Base-by-base conservation (phyloP, 2,888 invertebrate species). In the Emmelina monodactyla region DNA sequence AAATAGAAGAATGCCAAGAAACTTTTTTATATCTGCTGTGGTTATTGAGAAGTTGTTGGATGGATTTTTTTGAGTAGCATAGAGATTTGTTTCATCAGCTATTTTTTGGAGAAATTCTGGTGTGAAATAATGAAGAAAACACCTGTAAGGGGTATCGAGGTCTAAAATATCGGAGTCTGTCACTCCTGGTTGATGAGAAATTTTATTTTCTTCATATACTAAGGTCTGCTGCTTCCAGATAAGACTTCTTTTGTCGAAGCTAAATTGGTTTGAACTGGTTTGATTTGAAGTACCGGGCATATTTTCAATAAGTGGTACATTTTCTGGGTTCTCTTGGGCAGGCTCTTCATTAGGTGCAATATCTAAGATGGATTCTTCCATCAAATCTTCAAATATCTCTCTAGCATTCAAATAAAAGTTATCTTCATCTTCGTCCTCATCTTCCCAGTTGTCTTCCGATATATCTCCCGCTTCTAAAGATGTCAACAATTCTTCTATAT, bases 331-430 rank as follows among this genome's bases (percentile, higher is more conserved):
- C 50, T 51, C 36, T 49, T 50, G 49, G 49, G 45, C 50, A 51
- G 45, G 49, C 51, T 51, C 51, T 51, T 51, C 51, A 46, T 47
- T 51, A 42, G 39, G 47, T 42, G 40, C 42, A 44, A 39, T 41
- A 39, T 41, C 44, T 43, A 45, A 46, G 44, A 19, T 51, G 49
- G 34, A 47, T 49, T 53, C 48, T 47, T 52, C 49, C 50, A 48
- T 49, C 50, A 55, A 47, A 51, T 53, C 49, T 50, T 52, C 52
- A 51, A 53, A 45, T 55, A 53, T 15, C 45, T 55, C 44, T 54
- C 28, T 49, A 50, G 50, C 15, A 51, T 55, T 44, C n/a, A n/a
- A n/a, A n/a, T n/a, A n/a, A 44, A 38, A 45, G 47, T 49, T 31
- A 40, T 52, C 46, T 49, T 47, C 45, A 12, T 50, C 50, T 46